Evolutionary conservation across 2,888 invertebrate species (phyloP).

Genomic region (Meloe dianella): DNA sequence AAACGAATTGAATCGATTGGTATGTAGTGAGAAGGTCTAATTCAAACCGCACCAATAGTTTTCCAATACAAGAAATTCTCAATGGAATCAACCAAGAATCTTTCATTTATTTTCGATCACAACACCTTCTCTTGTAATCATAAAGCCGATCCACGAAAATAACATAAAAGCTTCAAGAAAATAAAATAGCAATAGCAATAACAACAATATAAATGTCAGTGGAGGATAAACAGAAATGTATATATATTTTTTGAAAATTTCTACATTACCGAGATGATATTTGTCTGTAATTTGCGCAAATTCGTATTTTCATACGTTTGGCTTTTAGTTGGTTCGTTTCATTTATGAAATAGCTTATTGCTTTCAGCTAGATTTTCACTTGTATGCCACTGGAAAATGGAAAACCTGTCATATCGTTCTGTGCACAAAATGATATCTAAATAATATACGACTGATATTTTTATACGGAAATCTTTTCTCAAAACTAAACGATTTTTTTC

Average conservation of each 20-base stretch:
- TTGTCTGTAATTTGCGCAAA: background rate
- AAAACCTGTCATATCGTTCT: background rate
- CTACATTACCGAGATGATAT: background rate
- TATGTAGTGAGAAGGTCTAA: background rate
- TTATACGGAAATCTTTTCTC: background rate
- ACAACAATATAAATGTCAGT: background rate
- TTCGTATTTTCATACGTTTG: background rate
- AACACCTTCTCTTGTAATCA: background rate
- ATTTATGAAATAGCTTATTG: background rate
- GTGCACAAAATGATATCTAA: background rate
- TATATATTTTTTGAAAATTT: background rate
- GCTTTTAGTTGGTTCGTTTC: background rate
- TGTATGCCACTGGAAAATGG: background rate
- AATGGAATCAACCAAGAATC: background rate
- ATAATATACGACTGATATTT: background rate
- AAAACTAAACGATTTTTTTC: background rate
- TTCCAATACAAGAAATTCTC: background rate
- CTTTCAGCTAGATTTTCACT: background rate
- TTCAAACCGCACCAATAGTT: background rate
- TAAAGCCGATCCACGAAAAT: background rate
- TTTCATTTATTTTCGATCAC: background rate
- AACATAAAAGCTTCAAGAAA: background rate
- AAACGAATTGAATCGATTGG: background rate
- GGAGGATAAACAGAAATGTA: background rate
- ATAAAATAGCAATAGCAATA: background rate